A percentile compares a stretch with the other conserved stretches of the same genome.
Conservation (phyloP, 2,797 vertebrate genomes). For the Alcedo quadribrachys region DNA sequence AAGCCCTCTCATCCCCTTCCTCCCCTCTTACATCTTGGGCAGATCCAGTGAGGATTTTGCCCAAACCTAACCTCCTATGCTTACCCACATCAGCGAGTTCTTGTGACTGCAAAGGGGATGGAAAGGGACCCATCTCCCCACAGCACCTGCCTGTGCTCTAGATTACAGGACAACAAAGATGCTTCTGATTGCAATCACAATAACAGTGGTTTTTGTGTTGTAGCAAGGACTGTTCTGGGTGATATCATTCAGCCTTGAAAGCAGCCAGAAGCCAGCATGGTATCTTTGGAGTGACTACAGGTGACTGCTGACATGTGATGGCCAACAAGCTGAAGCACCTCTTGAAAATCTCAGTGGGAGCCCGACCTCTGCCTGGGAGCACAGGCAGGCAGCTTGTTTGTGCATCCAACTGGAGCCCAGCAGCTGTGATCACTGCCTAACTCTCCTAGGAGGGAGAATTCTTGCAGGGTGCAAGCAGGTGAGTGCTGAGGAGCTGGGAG, state of each 20-base stretch:
- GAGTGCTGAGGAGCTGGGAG: neutral
- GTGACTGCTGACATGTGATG: neutral
- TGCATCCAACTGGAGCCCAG: neutral
- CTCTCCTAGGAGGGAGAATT: neutral
- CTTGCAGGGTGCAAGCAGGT: neutral
- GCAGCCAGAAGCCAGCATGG: neutral
- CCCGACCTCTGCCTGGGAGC: neutral
- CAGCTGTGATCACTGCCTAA: neutral
- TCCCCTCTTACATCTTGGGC: neutral
- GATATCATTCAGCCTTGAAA: neutral
- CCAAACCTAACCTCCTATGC: neutral
- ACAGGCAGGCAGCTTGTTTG: neutral
- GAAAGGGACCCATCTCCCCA: neutral
- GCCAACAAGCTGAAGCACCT: neutral
- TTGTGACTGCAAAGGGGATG: neutral
- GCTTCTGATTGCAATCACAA: neutral
- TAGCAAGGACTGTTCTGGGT: neutral
- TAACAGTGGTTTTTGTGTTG: neutral
- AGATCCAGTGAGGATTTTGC: neutral
- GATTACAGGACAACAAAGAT: neutral
- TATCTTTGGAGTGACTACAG: neutral
- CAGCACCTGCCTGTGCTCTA: neutral
- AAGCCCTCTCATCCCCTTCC: neutral
- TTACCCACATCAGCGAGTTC: neutral
- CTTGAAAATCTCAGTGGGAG: neutral